Evolutionary conservation across 2,797 vertebrate genomes (phyloP), one percentile per base, ranked within the genome.

Genomic region (Pseudopleuronectes americanus): DNA sequence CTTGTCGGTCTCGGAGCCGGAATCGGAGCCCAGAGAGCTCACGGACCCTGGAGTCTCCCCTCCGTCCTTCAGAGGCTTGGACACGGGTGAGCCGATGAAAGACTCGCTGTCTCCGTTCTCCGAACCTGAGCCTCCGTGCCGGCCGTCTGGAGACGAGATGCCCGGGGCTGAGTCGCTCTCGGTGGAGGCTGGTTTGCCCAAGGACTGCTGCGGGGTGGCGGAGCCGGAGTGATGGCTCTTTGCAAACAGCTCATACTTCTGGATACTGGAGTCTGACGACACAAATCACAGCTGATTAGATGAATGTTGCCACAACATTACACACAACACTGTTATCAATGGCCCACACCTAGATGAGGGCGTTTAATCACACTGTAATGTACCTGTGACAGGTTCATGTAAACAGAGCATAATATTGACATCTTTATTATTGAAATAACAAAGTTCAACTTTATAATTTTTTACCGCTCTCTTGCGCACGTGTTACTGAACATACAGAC

Each of bases 71-170:
- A 93, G 69, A 28, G 92, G 92, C 87, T 95, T 97, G 69, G 96
- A 94, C 36, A 95, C 93, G 0, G 97, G 97, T 1, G 97, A 98
- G 90, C 93, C 94, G 17, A 97, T 90, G 83, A 97, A 97, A 2
- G 97, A 98, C 88, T 99, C 97, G 49, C 96, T 96, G 78, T 97
- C 97, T 22, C 97, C 97, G 75, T 98, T 98, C 91, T 99, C 98
- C 0, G 98, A 99, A 10, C 96, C 96, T 0, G 96, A 97, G 71
- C 95, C 95, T 54, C 72, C 92, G 2, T 95, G 96, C 2, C 96
- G 96, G 52, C 92, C 92, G 24, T 99, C 98, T 0, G 98, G 97
- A 41, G 98, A 98, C 0, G 97, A 99, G 49, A 96, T 95, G 52
- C 94, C 94, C 14, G 94, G 93, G 14, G 91, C 96, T 4, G 96